phyloP scores from a whole-genome alignment of 2,797 vertebrate species.

The Pogoniulus pusillus region DNA sequence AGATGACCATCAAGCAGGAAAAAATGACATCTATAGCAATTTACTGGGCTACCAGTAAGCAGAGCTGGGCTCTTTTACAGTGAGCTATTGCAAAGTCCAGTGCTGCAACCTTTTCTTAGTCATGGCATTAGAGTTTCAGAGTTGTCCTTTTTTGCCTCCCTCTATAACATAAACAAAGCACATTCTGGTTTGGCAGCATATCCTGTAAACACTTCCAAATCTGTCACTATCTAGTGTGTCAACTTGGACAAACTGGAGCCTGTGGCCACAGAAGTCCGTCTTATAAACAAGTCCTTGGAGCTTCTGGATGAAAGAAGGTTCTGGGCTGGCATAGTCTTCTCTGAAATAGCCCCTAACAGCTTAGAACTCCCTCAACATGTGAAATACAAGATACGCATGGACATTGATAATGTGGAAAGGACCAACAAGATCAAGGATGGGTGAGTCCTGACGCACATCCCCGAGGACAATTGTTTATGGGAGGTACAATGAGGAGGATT shows the following conservation, averaged over 20 bases:
- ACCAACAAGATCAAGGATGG: constrained; percentile 98
- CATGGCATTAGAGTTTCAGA: background rate
- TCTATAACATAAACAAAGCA: background rate
- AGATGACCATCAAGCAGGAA: background rate
- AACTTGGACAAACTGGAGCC: constrained; percentile 96
- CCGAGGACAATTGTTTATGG: background rate
- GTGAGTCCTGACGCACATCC: constrained; percentile 72
- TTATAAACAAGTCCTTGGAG: constrained; percentile 93
- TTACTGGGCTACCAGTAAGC: background rate
- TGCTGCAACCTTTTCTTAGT: background rate
- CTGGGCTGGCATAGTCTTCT: constrained; percentile 96
- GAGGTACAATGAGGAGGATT: background rate
- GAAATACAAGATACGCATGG: constrained; percentile 99
- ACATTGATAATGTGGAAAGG: constrained; percentile 97
- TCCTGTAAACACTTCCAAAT: background rate
- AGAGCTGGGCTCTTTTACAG: no score
- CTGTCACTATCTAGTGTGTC: constrained; percentile 83
- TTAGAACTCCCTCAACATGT: constrained; percentile 86
- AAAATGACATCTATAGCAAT: background rate
- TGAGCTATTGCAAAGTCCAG: background rate
- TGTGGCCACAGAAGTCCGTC: constrained; percentile 86
- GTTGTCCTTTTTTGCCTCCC: background rate
- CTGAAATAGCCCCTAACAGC: constrained; percentile 82
- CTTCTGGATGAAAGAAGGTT: constrained; percentile 92
- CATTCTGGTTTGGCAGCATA: background rate